Base-by-base conservation (phyloP, 1,140 invertebrate genomes). In the Tetranychus cinnabarinus region DNA sequence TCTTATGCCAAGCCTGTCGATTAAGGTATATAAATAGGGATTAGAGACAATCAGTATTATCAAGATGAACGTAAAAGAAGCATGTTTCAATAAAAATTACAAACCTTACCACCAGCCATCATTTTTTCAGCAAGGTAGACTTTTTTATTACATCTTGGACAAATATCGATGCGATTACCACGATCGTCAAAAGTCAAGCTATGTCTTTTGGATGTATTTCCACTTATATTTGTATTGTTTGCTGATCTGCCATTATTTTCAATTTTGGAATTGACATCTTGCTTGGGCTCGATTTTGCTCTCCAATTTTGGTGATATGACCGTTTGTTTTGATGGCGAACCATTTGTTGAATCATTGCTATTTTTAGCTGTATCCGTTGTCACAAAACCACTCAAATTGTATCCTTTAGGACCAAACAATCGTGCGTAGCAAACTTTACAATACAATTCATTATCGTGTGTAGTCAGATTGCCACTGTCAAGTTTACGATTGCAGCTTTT, bases 401-500 rank as follows among this genome's bases (percentile, higher is more conserved):
- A 95, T 64, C 88, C 93, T 78, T 97, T 97, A 66, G 92, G 93
- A 71, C 95, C 92, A 76, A 85, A 97, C 79, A 96, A 96, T 66
- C 91, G 82, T 62, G 82, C 91, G 74, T 98, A 91, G 79, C 95
- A 98, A 70, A 82, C 80, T 78, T 95, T 97, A 81, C 95, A 98
- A 81, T 80, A 97, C 58, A 98, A 79, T 75, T 90, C 83, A 69
- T 83, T 84, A 71, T 95, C 90, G 79, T 97, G 92, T 75, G 93
- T 88, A 68, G 87, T 80, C 74, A 86, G 89, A 78, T 91, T 97
- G 75, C 91, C 96, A 65, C 90, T 96, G 76, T 98, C 93, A 72
- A 98, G 79, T 75, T 89, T 79, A 78, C 97, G 97, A 74, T 85
- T 82, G 81, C 93, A 98, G 73, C 93, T 78, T 62, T 60, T 65